phyloP scores from a whole-genome alignment of 2,113 vertebrate genomes.

The Trochalopteron elliotii region DNA sequence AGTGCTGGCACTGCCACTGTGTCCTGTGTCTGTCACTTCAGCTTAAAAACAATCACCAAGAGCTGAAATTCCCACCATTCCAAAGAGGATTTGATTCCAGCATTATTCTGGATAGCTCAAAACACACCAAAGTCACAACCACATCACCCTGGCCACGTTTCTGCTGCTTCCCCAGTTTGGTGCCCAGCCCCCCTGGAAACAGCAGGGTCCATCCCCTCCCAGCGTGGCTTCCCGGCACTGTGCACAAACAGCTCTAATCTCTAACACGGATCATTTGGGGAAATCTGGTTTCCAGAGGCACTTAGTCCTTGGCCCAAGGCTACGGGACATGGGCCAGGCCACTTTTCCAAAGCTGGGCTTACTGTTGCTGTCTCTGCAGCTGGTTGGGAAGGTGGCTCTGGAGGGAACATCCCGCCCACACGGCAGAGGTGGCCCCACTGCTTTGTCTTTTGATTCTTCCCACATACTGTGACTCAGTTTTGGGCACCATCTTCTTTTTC shows the following conservation, averaged over 20 bases:
- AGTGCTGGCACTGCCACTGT: background rate
- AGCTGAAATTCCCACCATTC: background rate
- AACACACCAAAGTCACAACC: background rate
- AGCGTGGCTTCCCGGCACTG: conserved; percentile 10
- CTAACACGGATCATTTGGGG: background rate
- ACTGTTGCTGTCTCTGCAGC: conserved; percentile 25
- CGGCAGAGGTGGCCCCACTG: background rate
- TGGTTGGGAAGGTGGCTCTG: conserved; percentile 1
- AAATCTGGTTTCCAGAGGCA: conserved; percentile 33
- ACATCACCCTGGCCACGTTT: background rate
- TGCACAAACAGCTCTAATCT: background rate
- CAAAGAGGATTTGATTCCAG: background rate
- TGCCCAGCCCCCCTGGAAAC: background rate
- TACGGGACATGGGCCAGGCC: conserved; percentile 12
- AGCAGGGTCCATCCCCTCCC: background rate
- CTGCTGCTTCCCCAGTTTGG: background rate
- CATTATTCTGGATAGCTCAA: background rate
- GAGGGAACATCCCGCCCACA: conserved; percentile 3
- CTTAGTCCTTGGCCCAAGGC: conserved; percentile 36
- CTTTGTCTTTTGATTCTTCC: background rate
- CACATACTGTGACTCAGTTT: background rate
- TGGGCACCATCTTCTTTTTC: background rate
- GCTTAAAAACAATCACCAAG: background rate
- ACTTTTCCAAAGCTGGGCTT: background rate
- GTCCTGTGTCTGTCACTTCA: background rate